Percentiles rank a stretch among this genome's conserved stretches.
phyloP scores from a whole-genome alignment of 2,888 invertebrate species.

The Dinocampus coccinellae region DNA sequence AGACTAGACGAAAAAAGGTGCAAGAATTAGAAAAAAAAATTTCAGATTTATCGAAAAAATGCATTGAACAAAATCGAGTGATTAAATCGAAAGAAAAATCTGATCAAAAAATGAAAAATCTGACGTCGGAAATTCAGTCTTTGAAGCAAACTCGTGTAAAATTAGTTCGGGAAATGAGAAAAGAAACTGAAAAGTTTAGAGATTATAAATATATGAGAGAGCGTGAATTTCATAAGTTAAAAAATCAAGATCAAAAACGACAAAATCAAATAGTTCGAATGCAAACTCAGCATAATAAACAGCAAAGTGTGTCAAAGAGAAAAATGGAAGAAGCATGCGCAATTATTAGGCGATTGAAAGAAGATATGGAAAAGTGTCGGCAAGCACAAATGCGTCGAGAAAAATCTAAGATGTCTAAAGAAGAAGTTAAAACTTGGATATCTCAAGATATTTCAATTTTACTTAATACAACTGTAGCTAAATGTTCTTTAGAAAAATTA shows the following conservation, averaged over 20 bases:
- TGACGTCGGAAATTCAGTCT: constrained; percentile 79
- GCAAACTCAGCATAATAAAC: constrained; percentile 82
- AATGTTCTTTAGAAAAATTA: constrained; percentile 81
- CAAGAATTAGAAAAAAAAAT: constrained; percentile 84
- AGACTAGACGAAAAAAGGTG: constrained; percentile 83
- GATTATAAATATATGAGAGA: constrained; percentile 86
- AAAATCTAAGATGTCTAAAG: constrained; percentile 67
- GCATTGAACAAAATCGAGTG: constrained; percentile 75
- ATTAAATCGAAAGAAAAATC: constrained; percentile 85
- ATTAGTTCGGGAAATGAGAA: constrained; percentile 85
- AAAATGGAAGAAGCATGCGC: constrained; percentile 92
- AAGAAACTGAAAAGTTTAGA: constrained; percentile 86
- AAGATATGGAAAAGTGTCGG: constrained; percentile 77
- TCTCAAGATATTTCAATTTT: constrained; percentile 85
- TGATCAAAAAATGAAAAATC: constrained; percentile 80
- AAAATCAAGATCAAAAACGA: constrained; percentile 85
- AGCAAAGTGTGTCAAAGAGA: constrained; percentile 86
- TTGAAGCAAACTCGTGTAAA: constrained; percentile 88
- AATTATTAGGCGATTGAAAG: constrained; percentile 85
- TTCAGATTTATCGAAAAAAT: constrained; percentile 78
- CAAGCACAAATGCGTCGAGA: constrained; percentile 69
- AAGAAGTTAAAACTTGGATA: constrained; percentile 75
- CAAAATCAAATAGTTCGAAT: constrained; percentile 85
- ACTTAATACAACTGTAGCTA: constrained; percentile 82
- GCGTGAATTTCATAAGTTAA: constrained; percentile 82